Evolutionary conservation across 2,888 invertebrate genomes (phyloP).

Genomic region (Alcis repandata): DNA sequence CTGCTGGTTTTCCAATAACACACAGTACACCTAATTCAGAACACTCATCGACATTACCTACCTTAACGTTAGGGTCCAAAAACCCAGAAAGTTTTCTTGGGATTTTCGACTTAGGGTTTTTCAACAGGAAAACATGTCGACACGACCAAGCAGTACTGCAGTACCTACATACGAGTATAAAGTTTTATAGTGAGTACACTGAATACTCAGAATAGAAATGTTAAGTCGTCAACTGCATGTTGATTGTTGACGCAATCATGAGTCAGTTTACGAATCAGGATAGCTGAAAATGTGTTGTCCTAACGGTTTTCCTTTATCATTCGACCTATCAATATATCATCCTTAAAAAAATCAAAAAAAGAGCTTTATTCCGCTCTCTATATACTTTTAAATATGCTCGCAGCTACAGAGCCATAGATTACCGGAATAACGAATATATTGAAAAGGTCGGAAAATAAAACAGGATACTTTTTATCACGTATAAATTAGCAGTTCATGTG

Average conservation of each 20-base stretch:
- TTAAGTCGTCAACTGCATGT: slow-evolving; percentile 23
- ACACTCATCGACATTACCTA: slow-evolving; percentile 2
- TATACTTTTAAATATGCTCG: no score
- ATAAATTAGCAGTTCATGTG: no score
- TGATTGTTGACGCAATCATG: slow-evolving; percentile 31
- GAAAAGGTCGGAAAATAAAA: no score
- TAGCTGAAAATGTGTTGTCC: slow-evolving; percentile 11
- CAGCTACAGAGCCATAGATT: no score
- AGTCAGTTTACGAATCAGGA: slow-evolving; percentile 29
- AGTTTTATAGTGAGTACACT: background rate
- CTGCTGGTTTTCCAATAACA: background rate
- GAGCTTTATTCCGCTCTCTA: background rate
- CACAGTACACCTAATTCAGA: background rate
- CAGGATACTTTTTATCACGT: no score
- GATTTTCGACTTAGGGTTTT: background rate
- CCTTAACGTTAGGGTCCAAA: background rate
- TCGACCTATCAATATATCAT: background rate
- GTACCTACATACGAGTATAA: no score
- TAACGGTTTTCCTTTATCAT: background rate
- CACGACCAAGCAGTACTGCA: background rate
- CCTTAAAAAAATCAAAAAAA: no score
- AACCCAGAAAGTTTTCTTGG: background rate
- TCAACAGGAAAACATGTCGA: slow-evolving; percentile 13
- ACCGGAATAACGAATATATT: no score
- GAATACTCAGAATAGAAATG: slow-evolving; percentile 29